phyloP scores from a whole-genome alignment of 1,140 invertebrate genomes.

The Thaumatotibia leucotreta region DNA sequence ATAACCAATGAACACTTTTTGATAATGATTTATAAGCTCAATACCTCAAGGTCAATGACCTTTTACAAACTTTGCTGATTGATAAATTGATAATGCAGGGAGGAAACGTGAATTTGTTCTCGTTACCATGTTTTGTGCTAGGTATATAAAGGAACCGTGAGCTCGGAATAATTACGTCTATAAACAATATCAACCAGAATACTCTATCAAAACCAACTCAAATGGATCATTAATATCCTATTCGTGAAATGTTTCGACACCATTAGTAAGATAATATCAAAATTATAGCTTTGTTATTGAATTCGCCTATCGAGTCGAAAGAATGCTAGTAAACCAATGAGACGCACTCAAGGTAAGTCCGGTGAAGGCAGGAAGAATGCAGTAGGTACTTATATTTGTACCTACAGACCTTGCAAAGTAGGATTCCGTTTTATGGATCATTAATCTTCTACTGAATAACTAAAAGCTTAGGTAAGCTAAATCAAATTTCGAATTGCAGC shows the following conservation, averaged over 20 bases:
- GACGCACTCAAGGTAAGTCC: constrained; percentile 48
- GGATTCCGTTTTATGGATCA: neutral
- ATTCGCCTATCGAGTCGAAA: constrained; percentile 16
- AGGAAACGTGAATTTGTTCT: neutral
- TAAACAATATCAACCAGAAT: neutral
- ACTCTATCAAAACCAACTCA: neutral
- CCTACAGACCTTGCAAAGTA: constrained; percentile 15
- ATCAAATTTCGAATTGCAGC: neutral
- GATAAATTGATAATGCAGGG: neutral
- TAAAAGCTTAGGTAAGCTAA: neutral
- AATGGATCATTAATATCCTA: neutral
- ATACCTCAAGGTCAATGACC: too few species aligned
- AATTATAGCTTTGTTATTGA: constrained; percentile 9
- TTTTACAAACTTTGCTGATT: too few species aligned
- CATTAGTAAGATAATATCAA: constrained; percentile 12
- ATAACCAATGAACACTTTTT: too few species aligned
- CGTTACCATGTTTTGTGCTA: neutral
- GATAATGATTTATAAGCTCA: too few species aligned
- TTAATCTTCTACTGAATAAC: neutral
- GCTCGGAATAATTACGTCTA: neutral
- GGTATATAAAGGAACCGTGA: neutral
- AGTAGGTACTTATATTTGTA: constrained; percentile 30
- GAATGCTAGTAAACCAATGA: constrained; percentile 26
- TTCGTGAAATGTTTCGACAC: neutral
- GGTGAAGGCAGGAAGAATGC: constrained; percentile 56